phyloP scores from a whole-genome alignment of 2,888 invertebrate species.

The Euplagia quadripunctaria region DNA sequence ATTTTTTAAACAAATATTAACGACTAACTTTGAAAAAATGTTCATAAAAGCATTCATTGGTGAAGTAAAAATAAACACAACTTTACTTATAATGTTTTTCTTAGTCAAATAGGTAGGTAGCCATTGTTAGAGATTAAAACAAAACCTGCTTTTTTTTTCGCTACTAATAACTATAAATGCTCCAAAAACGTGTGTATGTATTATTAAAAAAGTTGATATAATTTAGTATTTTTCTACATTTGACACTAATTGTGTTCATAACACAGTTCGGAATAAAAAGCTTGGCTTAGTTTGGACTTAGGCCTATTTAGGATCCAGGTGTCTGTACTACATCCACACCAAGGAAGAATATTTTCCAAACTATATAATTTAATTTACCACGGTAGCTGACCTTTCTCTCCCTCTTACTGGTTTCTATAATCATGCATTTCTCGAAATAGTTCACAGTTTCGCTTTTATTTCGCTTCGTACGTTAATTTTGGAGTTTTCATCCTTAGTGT shows the following conservation, averaged over 20 bases:
- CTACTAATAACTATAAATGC: conserved; percentile 19
- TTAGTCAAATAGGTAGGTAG: too few species aligned
- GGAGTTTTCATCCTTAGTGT: conserved; percentile 26
- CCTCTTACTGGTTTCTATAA: background rate
- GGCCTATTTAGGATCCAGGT: conserved; percentile 55
- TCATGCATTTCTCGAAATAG: background rate
- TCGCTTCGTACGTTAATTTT: background rate
- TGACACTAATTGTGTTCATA: conserved; percentile 62
- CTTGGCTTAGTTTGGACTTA: conserved; percentile 66
- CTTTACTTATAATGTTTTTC: too few species aligned
- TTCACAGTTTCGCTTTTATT: background rate
- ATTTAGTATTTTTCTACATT: conserved; percentile 54
- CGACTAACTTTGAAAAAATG: background rate
- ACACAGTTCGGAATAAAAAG: conserved; percentile 62
- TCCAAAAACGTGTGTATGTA: conserved; percentile 21
- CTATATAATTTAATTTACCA: too few species aligned
- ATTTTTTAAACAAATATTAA: background rate
- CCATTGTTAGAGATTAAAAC: too few species aligned
- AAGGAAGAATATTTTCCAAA: conserved; percentile 19
- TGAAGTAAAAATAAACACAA: too few species aligned
- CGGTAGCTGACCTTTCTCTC: background rate
- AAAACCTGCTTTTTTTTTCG: background rate
- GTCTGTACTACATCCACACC: conserved; percentile 39
- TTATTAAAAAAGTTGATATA: conserved; percentile 35
- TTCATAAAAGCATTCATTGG: too few species aligned